These are phyloP conservation scores for Babylonia areolata DNA, from an alignment of 1,140 invertebrate genomes.

Conservation along the genomic window DNA sequence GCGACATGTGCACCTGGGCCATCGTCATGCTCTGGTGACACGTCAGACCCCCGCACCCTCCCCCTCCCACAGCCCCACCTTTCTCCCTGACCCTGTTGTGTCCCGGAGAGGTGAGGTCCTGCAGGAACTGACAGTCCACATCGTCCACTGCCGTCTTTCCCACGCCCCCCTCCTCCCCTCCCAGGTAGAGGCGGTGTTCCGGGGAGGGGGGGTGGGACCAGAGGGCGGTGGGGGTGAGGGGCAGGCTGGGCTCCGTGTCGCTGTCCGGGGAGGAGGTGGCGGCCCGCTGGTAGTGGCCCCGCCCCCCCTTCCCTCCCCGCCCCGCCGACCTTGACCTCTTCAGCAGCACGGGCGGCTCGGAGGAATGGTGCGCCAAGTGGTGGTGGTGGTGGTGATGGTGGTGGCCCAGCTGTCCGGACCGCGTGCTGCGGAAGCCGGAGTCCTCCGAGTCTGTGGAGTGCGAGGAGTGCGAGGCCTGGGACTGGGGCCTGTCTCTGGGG, in stretches of 20 bases:
- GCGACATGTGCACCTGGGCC: constrained; percentile 36
- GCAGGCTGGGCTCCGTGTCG: constrained; percentile 14
- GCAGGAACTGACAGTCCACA: constrained; percentile 47
- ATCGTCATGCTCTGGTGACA: constrained; percentile 39
- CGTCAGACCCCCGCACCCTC: constrained; percentile 9
- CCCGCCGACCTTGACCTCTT: not conserved
- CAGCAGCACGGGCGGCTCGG: not conserved
- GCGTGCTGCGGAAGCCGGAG: constrained; percentile 65
- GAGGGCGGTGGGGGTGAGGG: constrained; percentile 5
- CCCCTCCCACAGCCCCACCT: not conserved
- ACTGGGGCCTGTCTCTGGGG: constrained; percentile 54
- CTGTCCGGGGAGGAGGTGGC: constrained; percentile 31
- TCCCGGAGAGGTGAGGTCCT: constrained; percentile 36
- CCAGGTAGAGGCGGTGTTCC: too few relatives aligned
- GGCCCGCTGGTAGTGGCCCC: constrained; percentile 8
- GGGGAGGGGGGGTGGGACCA: constrained; percentile 11
- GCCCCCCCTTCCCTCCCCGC: not conserved
- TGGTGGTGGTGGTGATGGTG: constrained; percentile 41
- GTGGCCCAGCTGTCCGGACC: constrained; percentile 58
- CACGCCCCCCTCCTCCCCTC: not conserved
- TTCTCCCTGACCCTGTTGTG: not conserved
- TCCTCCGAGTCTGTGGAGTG: constrained; percentile 64
- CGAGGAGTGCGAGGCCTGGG: constrained; percentile 59
- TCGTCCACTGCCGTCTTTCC: not conserved
- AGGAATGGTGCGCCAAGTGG: constrained; percentile 49